Conservation (phyloP, 2,797 vertebrate species). For the Cebuella pygmaea region DNA sequence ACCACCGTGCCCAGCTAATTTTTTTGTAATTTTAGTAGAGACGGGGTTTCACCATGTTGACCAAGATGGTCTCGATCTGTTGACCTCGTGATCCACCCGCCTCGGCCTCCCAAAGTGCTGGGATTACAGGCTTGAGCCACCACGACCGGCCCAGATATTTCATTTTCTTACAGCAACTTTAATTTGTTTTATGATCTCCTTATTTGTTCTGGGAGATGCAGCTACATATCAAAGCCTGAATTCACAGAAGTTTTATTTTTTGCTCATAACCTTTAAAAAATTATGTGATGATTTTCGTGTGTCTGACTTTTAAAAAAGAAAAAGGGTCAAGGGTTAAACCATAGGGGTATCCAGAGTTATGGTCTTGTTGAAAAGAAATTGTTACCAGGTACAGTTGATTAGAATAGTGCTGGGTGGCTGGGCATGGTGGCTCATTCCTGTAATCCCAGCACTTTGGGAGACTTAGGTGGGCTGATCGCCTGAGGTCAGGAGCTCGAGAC, state of each 20-base stretch:
- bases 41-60: too few species aligned
- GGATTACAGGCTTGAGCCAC: too few species aligned
- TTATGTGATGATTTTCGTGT: slow-evolving; percentile 42
- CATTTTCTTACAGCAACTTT: slow-evolving; percentile 60
- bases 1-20: too few species aligned
- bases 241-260: slow-evolving; percentile 61
- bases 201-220: slow-evolving; percentile 80
- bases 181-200: slow-evolving; percentile 80
- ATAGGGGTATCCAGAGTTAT: background rate
- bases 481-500: background rate
- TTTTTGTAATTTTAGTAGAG: too few species aligned
- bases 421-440: background rate
- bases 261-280: slow-evolving; percentile 80
- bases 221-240: slow-evolving; percentile 63
- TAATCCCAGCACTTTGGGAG: background rate
- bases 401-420: background rate
- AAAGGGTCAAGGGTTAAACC: background rate
- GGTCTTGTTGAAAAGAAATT: slow-evolving; percentile 67
- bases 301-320: slow-evolving; percentile 11
- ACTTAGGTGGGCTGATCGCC: background rate
- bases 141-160: background rate
- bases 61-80: too few species aligned
- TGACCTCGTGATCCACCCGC: too few species aligned
- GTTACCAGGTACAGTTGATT: slow-evolving; percentile 56
- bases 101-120: too few species aligned